A percentile compares a stretch with the other conserved stretches of the same genome.
Evolutionary conservation across 2,888 invertebrate species (phyloP).

Genomic region (Ichneumon xanthorius): DNA sequence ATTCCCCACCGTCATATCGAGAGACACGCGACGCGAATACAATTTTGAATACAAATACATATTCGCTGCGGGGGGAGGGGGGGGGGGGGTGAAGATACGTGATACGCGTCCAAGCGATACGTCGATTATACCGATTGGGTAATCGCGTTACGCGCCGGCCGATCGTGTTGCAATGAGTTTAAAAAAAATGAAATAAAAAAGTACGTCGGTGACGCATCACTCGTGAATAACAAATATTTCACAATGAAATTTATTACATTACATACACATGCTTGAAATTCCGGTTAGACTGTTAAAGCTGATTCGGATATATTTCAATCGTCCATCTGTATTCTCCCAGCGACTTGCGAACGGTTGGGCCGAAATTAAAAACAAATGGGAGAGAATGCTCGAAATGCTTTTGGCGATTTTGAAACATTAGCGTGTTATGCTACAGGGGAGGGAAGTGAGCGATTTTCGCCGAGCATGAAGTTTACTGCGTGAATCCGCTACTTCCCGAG

Average conservation of each 20-base stretch:
- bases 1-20: conserved; percentile 46
- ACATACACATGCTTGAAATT: conserved; percentile 31
- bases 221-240: conserved; percentile 39
- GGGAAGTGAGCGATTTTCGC: too few relatives aligned
- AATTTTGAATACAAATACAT: conserved; percentile 55
- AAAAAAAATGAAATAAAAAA: conserved; percentile 18
- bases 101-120: conserved; percentile 31
- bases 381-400: background rate
- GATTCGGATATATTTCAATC: conserved; percentile 12
- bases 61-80: background rate
- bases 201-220: background rate
- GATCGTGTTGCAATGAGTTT: conserved; percentile 33
- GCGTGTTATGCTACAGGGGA: too few relatives aligned
- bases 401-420: background rate
- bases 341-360: too few relatives aligned
- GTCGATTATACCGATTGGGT: conserved; percentile 45
- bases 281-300: background rate
- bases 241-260: conserved; percentile 32
- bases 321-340: too few relatives aligned
- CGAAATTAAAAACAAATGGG: background rate
- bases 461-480: too few relatives aligned
- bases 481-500: too few relatives aligned
- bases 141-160: conserved; percentile 38
- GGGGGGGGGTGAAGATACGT: conserved; percentile 23
- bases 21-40: conserved; percentile 47